phyloP scores from a whole-genome alignment of 2,113 vertebrate species.

The Mixornis gularis region DNA sequence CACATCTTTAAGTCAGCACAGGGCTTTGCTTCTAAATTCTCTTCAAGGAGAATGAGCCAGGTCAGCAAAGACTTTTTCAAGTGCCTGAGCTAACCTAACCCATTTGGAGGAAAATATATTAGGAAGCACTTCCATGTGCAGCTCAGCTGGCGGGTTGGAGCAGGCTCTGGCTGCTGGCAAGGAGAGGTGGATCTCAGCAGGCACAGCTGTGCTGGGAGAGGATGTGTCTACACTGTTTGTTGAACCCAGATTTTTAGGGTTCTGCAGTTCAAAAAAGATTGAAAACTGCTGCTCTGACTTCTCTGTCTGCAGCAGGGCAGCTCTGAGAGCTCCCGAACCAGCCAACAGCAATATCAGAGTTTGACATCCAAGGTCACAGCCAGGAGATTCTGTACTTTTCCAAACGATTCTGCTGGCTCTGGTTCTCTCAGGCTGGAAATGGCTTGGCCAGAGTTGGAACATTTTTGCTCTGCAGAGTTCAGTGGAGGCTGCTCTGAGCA shows the following conservation, averaged over 20 bases:
- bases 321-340: background rate
- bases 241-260: background rate
- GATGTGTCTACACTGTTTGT: background rate
- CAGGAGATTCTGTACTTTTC: slow-evolving; percentile 37
- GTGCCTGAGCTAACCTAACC: background rate
- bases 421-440: slow-evolving; percentile 6
- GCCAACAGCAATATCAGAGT: background rate
- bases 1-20: background rate
- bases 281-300: background rate
- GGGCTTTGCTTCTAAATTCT: slow-evolving; percentile 6
- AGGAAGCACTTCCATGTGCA: slow-evolving; percentile 2
- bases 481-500: background rate
- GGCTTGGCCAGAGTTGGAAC: background rate
- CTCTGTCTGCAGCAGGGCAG: background rate
- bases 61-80: slow-evolving; percentile 33
- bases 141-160: slow-evolving; percentile 28
- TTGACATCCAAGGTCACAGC: background rate
- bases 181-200: slow-evolving; percentile 46
- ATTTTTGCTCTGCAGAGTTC: background rate
- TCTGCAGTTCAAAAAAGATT: background rate
- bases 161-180: background rate
- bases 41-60: slow-evolving; percentile 31
- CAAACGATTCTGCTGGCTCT: slow-evolving; percentile 21
- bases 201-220: slow-evolving; percentile 41
- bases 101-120: background rate